Evolutionary conservation across 2,888 invertebrate genomes (phyloP).

Genomic region (Thysanoteuthis rhombus): DNA sequence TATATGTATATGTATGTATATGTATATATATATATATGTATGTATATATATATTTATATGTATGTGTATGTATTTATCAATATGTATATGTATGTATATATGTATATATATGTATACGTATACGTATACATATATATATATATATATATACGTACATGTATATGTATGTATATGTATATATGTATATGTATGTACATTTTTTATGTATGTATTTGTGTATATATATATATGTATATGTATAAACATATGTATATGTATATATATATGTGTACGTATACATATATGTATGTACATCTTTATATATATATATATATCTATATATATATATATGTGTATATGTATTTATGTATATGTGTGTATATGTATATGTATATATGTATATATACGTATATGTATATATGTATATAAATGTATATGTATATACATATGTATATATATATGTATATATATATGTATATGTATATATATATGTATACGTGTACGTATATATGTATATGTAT

Average conservation of each 20-base stretch:
- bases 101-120: neutral
- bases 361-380: neutral
- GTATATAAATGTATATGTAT: neutral
- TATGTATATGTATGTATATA: too few species aligned
- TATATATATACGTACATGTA: too few species aligned
- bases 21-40: slow-evolving; percentile 26
- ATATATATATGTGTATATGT: slow-evolving; percentile 13
- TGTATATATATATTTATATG: neutral
- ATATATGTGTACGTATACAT: neutral
- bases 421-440: neutral
- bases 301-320: too few species aligned
- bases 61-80: too few species aligned
- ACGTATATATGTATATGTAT: neutral
- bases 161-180: too few species aligned
- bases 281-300: neutral
- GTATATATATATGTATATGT: neutral
- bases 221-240: neutral
- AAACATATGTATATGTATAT: neutral
- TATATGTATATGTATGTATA: slow-evolving; percentile 16
- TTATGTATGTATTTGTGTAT: too few species aligned
- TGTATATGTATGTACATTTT: too few species aligned
- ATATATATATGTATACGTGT: neutral
- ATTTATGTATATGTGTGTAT: neutral
- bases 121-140: neutral
- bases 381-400: neutral